Evolutionary conservation across 2,797 vertebrate genomes (phyloP).

Genomic region (Coregonus ussuriensis): DNA sequence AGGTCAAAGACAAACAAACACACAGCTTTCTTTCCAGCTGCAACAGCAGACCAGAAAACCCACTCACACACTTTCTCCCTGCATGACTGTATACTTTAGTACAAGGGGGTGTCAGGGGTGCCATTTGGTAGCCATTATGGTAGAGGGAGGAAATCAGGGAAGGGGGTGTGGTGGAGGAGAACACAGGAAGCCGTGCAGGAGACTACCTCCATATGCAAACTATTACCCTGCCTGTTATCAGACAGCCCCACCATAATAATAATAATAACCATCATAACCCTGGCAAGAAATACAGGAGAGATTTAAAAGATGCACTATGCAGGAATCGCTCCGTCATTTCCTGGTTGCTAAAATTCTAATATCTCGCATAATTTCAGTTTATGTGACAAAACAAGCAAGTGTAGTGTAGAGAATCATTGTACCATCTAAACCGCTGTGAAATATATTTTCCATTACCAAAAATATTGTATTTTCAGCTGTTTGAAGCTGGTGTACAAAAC

Average conservation of each 20-base stretch:
- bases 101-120: slow-evolving; percentile 25
- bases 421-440: no score
- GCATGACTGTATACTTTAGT: slow-evolving; percentile 12
- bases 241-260: slow-evolving; percentile 1
- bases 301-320: slow-evolving; percentile 17
- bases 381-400: no score
- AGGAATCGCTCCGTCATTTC: no score
- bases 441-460: no score
- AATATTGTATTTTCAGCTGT: no score
- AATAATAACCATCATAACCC: slow-evolving; percentile 6
- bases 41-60: slow-evolving; percentile 18
- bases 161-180: slow-evolving; percentile 1
- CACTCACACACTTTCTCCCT: slow-evolving; percentile 18
- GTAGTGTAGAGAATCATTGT: no score
- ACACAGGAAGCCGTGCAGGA: slow-evolving; percentile 27
- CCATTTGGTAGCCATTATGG: slow-evolving; percentile 52
- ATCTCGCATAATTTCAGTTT: no score
- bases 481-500: no score
- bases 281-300: background rate
- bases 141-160: slow-evolving; percentile 20
- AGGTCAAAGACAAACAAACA: background rate
- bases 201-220: slow-evolving; percentile 35
- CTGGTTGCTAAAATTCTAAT: no score
- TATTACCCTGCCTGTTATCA: slow-evolving; percentile 44
- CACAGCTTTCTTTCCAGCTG: slow-evolving; percentile 17